Percentiles rank a stretch among this genome's conserved stretches.
phyloP scores from a whole-genome alignment of 2,113 vertebrate genomes.

The Prolemur simus region DNA sequence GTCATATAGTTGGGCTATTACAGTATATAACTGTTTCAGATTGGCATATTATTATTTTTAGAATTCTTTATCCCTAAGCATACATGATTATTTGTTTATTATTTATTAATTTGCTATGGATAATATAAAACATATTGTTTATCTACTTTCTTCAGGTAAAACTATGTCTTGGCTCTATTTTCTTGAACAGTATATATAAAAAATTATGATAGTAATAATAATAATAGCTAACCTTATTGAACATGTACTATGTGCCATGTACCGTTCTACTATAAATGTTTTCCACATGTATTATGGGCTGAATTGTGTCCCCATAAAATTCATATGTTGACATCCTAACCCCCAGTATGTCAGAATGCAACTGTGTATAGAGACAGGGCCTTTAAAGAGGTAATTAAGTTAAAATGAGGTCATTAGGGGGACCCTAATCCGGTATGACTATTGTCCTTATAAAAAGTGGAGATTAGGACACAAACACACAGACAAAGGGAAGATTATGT shows the following conservation, averaged over 20 bases:
- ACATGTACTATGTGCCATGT: neutral
- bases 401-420: neutral
- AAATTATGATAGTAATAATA: neutral
- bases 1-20: neutral
- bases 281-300: neutral
- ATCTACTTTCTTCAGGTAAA: neutral
- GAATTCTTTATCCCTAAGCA: neutral
- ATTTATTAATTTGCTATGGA: neutral
- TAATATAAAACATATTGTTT: neutral
- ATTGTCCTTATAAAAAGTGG: neutral
- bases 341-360: neutral
- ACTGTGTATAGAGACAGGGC: too few species aligned
- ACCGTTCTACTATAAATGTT: neutral
- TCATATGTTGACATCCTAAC: neutral
- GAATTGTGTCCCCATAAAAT: neutral
- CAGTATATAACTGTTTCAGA: neutral
- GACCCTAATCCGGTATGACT: neutral
- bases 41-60: neutral
- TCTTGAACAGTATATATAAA: neutral
- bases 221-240: neutral
- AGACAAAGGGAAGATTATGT: neutral
- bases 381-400: neutral
- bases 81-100: neutral
- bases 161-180: neutral
- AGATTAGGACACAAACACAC: neutral